Evolutionary conservation across 1,140 invertebrate species (phyloP), one percentile per base, ranked within the genome.

Genomic region (Cydia splendana): DNA sequence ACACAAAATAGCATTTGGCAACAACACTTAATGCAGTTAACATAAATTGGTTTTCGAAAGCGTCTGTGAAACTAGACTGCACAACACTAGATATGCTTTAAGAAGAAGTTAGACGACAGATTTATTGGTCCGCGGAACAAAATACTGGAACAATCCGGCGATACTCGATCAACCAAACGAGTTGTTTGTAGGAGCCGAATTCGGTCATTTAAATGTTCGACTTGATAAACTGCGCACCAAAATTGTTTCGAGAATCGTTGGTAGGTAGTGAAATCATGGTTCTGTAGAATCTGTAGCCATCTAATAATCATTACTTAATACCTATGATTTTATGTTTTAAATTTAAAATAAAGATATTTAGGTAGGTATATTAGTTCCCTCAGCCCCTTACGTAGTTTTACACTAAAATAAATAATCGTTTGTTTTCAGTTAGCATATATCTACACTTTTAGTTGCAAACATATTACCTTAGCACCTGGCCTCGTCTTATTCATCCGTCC

Each of bases 21-120:
- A 88, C 84, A 85, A 87, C 82, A 82, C 84, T 84, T 82, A 85
- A 82, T 79, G 80, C 80, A 86, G 85, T 85, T 85, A 86, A 91
- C 86, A 86, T 85, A 89, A 86, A 91, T 90, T 89, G 88, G 84
- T 91, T 90, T 91, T 87, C 84, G 80, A 85, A 85, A 83, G 81
- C 82, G 86, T 84, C 85, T 86, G 83, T 81, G 77, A 82, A 83
- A 80, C 81, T 79, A 74, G 80, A 78, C 83, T 77, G 75, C 67
- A 82, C 84, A 87, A 91, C 88, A 89, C 84, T 86, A 84, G 87
- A 88, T 86, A 84, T 82, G 81, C 80, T 87, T 90, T 91, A 91
- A 87, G 88, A 86, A 87, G 81, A 88, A 90, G 81, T 91, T 90
- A 84, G 83, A 78, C 75, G 88, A 87, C 85, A 89, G 86, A 91